Conservation (phyloP, 2,888 invertebrate genomes). For the Nomada lathburiana region DNA sequence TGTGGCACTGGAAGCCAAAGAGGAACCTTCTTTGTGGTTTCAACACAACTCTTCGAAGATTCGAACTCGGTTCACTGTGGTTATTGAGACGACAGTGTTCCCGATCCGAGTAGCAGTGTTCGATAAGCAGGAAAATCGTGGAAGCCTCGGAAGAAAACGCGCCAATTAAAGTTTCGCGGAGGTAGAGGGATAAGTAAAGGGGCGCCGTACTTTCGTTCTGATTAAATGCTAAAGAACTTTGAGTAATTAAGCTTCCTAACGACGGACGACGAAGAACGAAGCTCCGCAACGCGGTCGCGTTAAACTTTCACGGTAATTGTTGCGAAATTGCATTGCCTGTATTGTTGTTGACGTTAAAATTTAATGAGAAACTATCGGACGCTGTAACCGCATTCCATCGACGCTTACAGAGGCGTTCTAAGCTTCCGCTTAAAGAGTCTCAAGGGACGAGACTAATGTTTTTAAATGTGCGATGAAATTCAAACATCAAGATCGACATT, state of each 20-base stretch:
- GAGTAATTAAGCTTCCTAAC: conserved; percentile 32
- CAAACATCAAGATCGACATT: background rate
- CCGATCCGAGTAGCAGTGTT: background rate
- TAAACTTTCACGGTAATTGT: conserved; percentile 26
- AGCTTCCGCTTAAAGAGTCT: background rate
- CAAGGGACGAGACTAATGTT: background rate
- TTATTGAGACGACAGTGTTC: background rate
- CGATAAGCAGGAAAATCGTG: conserved; percentile 12
- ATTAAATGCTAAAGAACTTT: conserved; percentile 46
- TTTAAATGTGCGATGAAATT: background rate
- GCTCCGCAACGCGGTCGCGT: background rate
- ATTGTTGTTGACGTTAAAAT: conserved; percentile 22
- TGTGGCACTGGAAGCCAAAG: background rate
- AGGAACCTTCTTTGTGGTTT: background rate
- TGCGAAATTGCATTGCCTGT: conserved; percentile 23
- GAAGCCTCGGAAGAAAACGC: conserved; percentile 9
- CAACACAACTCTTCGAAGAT: background rate
- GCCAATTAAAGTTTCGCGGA: conserved; percentile 26
- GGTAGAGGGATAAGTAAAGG: background rate
- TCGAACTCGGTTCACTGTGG: background rate
- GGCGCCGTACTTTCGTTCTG: conserved; percentile 14
- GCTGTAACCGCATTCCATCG: background rate
- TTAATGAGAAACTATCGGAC: conserved; percentile 13
- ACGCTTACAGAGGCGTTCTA: background rate
- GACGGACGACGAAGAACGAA: conserved; percentile 3